Evolutionary conservation across 2,797 vertebrate species (phyloP).

Genomic region (Euthynnus affinis): DNA sequence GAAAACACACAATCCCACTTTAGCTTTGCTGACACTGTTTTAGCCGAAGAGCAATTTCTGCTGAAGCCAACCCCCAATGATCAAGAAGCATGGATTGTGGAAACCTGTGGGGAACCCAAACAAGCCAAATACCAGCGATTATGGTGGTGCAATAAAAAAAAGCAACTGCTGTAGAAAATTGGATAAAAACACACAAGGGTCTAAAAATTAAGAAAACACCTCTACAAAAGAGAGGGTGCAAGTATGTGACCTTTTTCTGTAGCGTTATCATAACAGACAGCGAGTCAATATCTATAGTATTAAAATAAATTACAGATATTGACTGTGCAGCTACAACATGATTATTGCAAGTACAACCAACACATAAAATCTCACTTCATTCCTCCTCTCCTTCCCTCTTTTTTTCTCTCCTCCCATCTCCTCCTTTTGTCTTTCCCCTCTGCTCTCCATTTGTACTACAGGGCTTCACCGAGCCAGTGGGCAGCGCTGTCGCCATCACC

Average conservation of each 20-base stretch:
- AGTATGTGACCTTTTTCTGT: not conserved
- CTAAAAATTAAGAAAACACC: constrained; percentile 9
- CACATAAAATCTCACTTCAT: constrained; percentile 12
- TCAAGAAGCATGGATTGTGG: not conserved
- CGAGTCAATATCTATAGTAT: constrained; percentile 20
- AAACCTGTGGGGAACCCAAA: constrained; percentile 4
- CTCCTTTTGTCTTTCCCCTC: not conserved
- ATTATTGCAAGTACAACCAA: constrained; percentile 6
- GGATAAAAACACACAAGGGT: constrained; percentile 35
- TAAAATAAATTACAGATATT: not conserved
- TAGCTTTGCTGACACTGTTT: not conserved
- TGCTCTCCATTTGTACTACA: constrained; percentile 40
- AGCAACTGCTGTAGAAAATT: constrained; percentile 27
- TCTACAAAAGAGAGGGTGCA: constrained; percentile 15
- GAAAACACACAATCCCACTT: constrained; percentile 18
- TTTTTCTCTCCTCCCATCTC: not conserved
- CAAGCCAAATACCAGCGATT: not conserved
- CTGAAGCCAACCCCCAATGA: not conserved
- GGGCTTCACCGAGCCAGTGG: constrained; percentile 60
- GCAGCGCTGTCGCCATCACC: constrained; percentile 8
- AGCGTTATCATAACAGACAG: not conserved
- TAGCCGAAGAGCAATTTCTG: constrained; percentile 9
- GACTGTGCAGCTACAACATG: not conserved
- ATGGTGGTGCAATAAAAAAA: constrained; percentile 7
- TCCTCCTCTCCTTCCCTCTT: not conserved